Evolutionary conservation across 1,140 invertebrate genomes (phyloP).

Genomic region (Drosophila setifemur): DNA sequence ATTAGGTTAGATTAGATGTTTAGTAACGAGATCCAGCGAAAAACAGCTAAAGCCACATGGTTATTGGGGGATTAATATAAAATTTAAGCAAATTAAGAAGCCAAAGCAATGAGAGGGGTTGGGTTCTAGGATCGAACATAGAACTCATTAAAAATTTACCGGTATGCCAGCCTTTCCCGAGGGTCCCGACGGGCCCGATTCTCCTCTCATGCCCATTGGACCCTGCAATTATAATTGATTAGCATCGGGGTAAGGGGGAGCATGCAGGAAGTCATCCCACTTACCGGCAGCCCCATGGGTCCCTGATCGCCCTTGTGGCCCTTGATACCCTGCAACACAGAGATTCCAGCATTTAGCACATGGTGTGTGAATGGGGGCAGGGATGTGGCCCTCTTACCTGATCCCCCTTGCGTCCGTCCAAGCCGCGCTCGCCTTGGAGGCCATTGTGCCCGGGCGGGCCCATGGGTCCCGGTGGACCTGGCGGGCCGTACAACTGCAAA

Average conservation of each 20-base stretch:
- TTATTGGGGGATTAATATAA: conserved; percentile 23
- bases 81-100: conserved; percentile 53
- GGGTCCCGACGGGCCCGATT: conserved; percentile 88
- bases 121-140: conserved; percentile 2
- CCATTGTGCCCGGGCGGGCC: conserved; percentile 94
- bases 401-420: conserved; percentile 94
- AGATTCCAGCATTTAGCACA: not conserved
- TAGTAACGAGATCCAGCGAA: conserved; percentile 53
- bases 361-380: conserved; percentile 21
- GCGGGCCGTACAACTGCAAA: conserved; percentile 74
- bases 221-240: conserved; percentile 84
- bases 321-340: conserved; percentile 90
- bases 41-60: conserved; percentile 13
- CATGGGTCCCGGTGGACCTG: conserved; percentile 83
- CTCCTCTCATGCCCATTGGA: conserved; percentile 93
- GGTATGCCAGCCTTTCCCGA: conserved; percentile 89
- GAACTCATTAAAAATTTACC: conserved; percentile 85
- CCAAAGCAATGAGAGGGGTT: conserved; percentile 42
- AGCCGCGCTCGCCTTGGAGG: conserved; percentile 87
- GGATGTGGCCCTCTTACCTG: conserved; percentile 87
- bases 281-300: conserved; percentile 97
- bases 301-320: conserved; percentile 95
- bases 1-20: conserved; percentile 50
- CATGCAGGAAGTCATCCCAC: conserved; percentile 79
- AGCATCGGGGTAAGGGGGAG: not conserved